Evolutionary conservation across 2,888 invertebrate genomes (phyloP), one percentile per base, ranked within the genome.

Genomic region (Clanis bilineata): DNA sequence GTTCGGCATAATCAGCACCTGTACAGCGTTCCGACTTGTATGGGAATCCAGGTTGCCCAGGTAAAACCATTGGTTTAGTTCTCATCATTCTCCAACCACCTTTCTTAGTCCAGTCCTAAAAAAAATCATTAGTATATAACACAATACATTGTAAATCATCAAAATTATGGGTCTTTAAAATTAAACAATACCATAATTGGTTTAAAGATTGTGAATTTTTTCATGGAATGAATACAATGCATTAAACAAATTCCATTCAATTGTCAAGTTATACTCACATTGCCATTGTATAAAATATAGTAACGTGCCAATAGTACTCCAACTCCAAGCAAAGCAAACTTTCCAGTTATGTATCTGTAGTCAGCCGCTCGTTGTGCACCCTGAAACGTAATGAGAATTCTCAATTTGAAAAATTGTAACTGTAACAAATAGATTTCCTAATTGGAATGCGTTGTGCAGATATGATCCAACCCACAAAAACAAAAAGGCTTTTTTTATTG

Each of bases 241-340:
- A n/a, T n/a, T n/a, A n/a, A n/a, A n/a, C n/a, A n/a, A n/a, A n/a
- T n/a, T n/a, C n/a, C n/a, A n/a, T n/a, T n/a, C n/a, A n/a, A n/a
- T n/a, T n/a, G n/a, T n/a, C n/a, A 18, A 10, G 6, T 18, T 23
- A 21, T 63, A 93, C 95, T 94, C 88, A 96, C 96, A 86, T 96
- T 95, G 68, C 87, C 88, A 82, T 96, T 95, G 81, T 97, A 97
- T 89, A 97, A 97, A 67, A 96, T 94, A 76, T 97, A 96, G 79
- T 98, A 98, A 61, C 94, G 94, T 0, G 77, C 71, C 23, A 81
- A 80, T 66, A 95, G 94, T n/a, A 94, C 69, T 10, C 86, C 88
- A 39, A 91, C 64, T 56, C 93, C 66, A 0, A 86, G 73, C 32
- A 96, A 71, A 0, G 93, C 77, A 9, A 92, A 66, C 88, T 95